Evolutionary conservation across 2,888 invertebrate species (phyloP), one percentile per base, ranked within the genome.

Genomic region (Sericinus montela): DNA sequence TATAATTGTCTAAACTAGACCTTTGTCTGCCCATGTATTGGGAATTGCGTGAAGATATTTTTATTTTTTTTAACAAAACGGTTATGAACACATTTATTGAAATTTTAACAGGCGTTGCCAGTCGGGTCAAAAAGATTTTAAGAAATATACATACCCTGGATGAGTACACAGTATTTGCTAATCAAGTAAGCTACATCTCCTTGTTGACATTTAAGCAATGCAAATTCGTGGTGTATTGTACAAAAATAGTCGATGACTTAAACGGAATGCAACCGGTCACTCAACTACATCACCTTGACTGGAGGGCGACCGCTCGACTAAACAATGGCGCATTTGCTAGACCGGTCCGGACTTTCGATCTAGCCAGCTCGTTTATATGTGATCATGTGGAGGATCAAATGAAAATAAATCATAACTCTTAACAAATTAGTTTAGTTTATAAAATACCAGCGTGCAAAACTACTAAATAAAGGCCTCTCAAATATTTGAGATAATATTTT

Each of bases 251-350:
- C 58, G 63, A 62, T 61, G 65, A 59, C 57, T 62, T 60, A 65
- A 53, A 48, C 57, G 80, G 77, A 75, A 79, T 80, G 79, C 64
- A 64, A 69, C 73, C 75, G 74, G 77, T 71, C 75, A 55, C 60
- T 60, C 67, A 61, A 72, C 71, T 56, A 55, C 60, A 63, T 77
- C 69, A 73, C 80, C 80, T 80, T 80, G 80, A 59, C 52, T 57
- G 59, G 70, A 72, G 72, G 76, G 73, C 73, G 63, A 52, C 53
- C 67, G 57, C 63, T 63, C 59, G 56, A 30, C 56, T 48, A 53
- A 58, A 69, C 68, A 69, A 66, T 70, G 60, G 61, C 52, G 53
- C 54, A 51, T 48, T 52, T 55, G 49, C 52, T 50, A 53, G 50
- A 48, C 53, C 49, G 37, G 39, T 32, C 37, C 30, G 34, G 29